Evolutionary conservation across 2,888 invertebrate species (phyloP).

Genomic region (Melinopterus prodromus): DNA sequence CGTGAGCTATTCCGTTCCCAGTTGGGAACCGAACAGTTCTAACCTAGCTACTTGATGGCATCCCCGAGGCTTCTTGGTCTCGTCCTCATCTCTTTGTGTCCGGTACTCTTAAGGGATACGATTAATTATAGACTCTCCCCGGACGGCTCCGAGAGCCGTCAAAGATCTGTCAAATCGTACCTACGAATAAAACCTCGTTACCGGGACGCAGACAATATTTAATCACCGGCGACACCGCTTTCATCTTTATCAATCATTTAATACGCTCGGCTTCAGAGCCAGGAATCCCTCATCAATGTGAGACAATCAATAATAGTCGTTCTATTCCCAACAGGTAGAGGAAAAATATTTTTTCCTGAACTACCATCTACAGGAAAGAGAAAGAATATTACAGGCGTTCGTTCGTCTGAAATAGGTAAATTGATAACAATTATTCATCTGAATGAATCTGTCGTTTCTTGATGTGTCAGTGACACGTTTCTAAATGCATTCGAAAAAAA

Average conservation of each 20-base stretch:
- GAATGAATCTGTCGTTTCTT: background rate
- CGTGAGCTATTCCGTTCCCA: constrained; percentile 60
- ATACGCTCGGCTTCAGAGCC: background rate
- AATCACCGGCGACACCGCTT: constrained; percentile 6
- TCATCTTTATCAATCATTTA: constrained; percentile 25
- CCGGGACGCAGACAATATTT: constrained; percentile 5
- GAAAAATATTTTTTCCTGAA: no score
- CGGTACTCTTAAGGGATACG: constrained; percentile 58
- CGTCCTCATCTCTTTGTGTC: constrained; percentile 56
- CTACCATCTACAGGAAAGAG: no score
- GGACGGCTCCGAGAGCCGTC: constrained; percentile 33
- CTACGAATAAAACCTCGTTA: constrained; percentile 18
- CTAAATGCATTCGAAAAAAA: background rate
- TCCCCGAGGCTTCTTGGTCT: constrained; percentile 58
- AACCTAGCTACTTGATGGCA: constrained; percentile 39
- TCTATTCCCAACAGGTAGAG: no score
- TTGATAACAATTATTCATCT: background rate
- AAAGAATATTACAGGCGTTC: no score
- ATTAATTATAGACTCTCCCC: constrained; percentile 57
- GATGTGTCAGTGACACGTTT: background rate
- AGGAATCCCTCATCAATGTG: no score
- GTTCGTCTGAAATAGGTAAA: no score
- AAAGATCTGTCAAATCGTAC: constrained; percentile 21
- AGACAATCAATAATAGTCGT: no score
- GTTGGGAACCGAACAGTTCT: constrained; percentile 37